Conservation (phyloP, 2,888 invertebrate genomes). For the Pemphredon lugubris region DNA sequence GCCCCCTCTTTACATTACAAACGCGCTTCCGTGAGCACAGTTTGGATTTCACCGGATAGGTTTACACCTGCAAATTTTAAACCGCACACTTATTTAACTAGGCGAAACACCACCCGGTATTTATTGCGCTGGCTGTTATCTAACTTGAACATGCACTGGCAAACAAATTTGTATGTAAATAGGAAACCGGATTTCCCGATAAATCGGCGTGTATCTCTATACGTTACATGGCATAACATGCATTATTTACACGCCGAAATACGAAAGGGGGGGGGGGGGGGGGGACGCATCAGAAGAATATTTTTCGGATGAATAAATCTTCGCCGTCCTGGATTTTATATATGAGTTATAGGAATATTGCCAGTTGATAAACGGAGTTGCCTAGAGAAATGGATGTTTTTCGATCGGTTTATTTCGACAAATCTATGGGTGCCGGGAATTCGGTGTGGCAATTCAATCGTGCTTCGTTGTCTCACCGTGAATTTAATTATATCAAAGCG, state of each 20-base stretch:
- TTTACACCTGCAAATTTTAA: too few species aligned
- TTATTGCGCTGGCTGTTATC: conserved; percentile 36
- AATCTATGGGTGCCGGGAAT: too few species aligned
- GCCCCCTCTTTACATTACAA: too few species aligned
- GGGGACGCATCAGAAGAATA: conserved; percentile 13
- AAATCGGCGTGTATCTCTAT: conserved; percentile 36
- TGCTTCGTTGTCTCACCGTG: too few species aligned
- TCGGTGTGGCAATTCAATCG: too few species aligned
- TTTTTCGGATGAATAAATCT: conserved; percentile 43
- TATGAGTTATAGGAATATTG: neutral
- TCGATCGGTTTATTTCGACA: too few species aligned
- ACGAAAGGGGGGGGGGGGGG: too few species aligned
- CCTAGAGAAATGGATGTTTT: too few species aligned
- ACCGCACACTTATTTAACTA: too few species aligned
- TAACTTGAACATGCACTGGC: conserved; percentile 24
- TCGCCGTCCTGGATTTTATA: neutral
- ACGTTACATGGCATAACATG: conserved; percentile 15
- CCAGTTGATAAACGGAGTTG: neutral
- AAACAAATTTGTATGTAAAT: conserved; percentile 43
- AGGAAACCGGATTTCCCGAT: conserved; percentile 8
- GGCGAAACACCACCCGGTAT: conserved; percentile 5
- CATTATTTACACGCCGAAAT: conserved; percentile 38
- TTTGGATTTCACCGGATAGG: too few species aligned
- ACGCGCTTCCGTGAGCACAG: too few species aligned
- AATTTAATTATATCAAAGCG: too few species aligned